Evolutionary conservation across 2,113 vertebrate species (phyloP).

Genomic region (Prinia subflava): DNA sequence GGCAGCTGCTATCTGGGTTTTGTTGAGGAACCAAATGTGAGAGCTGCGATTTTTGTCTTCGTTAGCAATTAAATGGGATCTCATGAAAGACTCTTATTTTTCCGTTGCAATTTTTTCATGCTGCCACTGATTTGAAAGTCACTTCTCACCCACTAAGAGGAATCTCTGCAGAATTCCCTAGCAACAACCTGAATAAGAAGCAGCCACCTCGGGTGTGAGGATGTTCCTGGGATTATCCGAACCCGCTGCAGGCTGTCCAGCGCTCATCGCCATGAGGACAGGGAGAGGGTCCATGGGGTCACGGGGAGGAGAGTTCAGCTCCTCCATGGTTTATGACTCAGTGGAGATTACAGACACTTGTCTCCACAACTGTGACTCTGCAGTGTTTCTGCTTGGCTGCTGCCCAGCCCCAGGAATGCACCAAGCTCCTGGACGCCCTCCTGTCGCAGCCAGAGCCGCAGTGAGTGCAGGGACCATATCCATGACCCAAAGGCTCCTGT

Average conservation of each 20-base stretch:
- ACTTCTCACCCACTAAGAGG: not conserved
- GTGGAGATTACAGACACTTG: not conserved
- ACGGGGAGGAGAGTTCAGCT: not conserved
- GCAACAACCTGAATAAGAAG: not conserved
- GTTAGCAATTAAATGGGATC: constrained; percentile 18
- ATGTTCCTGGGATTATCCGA: rapidly evolving
- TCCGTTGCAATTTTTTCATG: not conserved
- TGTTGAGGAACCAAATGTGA: not conserved
- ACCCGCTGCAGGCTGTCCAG: rapidly evolving
- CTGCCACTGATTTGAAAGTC: constrained; percentile 7
- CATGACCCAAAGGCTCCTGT: not conserved
- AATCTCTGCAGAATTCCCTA: not conserved
- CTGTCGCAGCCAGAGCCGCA: rapidly evolving
- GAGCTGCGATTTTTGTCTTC: not conserved
- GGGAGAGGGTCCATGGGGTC: not conserved
- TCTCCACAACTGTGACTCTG: not conserved
- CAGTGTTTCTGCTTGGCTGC: not conserved
- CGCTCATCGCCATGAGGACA: rapidly evolving
- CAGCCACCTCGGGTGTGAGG: rapidly evolving
- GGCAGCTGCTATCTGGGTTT: constrained; percentile 1
- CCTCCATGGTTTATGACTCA: not conserved
- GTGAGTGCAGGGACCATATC: rapidly evolving
- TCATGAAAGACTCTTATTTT: not conserved
- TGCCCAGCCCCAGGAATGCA: not conserved
- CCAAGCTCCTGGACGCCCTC: not conserved